phyloP scores from a whole-genome alignment of 1,140 invertebrate species.

The Drosophila miranda region DNA sequence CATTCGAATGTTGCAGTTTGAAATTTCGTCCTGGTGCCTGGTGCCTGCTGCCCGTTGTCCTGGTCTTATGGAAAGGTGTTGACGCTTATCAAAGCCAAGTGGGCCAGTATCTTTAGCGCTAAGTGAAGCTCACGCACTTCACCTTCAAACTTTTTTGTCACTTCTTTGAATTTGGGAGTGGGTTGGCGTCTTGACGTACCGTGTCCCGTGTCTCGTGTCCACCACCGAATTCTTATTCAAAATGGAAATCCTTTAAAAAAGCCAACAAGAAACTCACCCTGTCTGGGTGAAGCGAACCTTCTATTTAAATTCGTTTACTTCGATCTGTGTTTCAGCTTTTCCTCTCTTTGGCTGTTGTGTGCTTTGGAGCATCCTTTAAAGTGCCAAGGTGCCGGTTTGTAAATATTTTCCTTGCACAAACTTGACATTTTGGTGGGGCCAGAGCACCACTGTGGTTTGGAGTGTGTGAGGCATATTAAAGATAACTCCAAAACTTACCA shows the following conservation, averaged over 20 bases:
- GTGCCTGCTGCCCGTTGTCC: too few relatives aligned
- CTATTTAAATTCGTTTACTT: conserved; percentile 63
- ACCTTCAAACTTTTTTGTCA: conserved; percentile 42
- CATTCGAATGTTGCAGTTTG: conserved; percentile 74
- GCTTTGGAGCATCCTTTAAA: conserved; percentile 62
- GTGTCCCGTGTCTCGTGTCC: conserved; percentile 20
- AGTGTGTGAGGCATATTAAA: conserved; percentile 1
- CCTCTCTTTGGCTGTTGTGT: conserved; percentile 14
- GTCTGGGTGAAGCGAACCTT: conserved; percentile 23
- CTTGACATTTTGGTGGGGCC: conserved; percentile 30
- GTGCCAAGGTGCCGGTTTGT: conserved; percentile 39
- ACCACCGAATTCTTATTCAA: conserved; percentile 49
- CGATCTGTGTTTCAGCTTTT: conserved; percentile 60
- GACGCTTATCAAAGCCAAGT: conserved; percentile 25
- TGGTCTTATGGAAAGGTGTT: conserved; percentile 36
- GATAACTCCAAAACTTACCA: too few relatives aligned
- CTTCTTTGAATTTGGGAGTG: conserved; percentile 20
- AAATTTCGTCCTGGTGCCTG: conserved; percentile 7
- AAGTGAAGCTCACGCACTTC: conserved; percentile 29
- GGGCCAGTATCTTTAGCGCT: conserved; percentile 10
- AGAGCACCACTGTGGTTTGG: conserved; percentile 6
- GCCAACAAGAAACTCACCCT: conserved; percentile 39
- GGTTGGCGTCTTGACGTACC: conserved; percentile 16
- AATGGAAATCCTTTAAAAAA: conserved; percentile 57
- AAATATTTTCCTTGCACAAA: conserved; percentile 59